A percentile compares a stretch with the other conserved stretches of the same genome.
These are phyloP conservation scores for Gymnogyps californianus DNA, from an alignment of 2,113 vertebrate species.

Conservation along the genomic window DNA sequence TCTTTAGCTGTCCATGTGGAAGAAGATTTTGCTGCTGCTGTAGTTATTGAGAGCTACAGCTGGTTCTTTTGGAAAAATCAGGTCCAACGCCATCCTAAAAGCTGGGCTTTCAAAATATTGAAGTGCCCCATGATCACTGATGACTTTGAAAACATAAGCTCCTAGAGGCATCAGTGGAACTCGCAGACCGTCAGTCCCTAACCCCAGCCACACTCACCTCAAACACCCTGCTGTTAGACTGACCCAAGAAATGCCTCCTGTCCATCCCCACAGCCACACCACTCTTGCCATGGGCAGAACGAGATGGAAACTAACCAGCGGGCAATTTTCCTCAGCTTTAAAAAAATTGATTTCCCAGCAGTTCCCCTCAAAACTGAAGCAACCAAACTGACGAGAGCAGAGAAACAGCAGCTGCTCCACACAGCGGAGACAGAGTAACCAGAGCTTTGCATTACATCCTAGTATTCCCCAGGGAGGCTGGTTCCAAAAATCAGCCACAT, in stretches of 20 bases:
- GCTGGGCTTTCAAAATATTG: neutral
- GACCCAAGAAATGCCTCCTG: neutral
- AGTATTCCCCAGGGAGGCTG: neutral
- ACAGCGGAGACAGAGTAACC: neutral
- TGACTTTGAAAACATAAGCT: neutral
- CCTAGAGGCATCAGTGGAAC: neutral
- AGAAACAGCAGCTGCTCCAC: conserved; percentile 1
- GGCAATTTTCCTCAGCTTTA: neutral
- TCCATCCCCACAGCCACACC: neutral
- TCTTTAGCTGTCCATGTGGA: neutral
- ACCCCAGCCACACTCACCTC: neutral
- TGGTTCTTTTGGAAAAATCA: neutral
- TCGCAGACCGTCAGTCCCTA: too few relatives aligned
- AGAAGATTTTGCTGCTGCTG: neutral
- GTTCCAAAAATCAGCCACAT: neutral
- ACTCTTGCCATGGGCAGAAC: neutral
- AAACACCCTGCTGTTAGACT: neutral
- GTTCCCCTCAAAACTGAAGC: neutral
- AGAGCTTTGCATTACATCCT: neutral
- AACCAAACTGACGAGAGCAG: neutral
- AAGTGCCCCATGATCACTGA: neutral
- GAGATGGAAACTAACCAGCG: neutral
- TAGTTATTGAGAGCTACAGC: neutral
- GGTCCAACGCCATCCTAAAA: neutral
- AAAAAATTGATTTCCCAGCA: neutral